Evolutionary conservation across 2,797 vertebrate genomes (phyloP), one percentile per base, ranked within the genome.

Genomic region (Microchirus variegatus): DNA sequence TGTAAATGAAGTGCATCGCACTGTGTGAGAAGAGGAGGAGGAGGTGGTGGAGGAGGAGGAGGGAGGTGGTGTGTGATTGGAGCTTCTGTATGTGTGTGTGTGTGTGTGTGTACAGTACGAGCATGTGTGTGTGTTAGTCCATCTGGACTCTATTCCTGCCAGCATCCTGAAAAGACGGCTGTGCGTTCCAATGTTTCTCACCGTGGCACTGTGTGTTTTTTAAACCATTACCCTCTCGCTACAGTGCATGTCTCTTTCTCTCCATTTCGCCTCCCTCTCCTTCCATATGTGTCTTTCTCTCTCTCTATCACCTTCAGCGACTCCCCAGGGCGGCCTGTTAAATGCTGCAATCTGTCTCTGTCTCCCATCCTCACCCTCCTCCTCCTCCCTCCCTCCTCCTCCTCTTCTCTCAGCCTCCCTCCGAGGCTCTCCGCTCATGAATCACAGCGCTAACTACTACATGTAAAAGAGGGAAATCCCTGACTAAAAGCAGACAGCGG

Each of bases 281-380:
- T 76, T 75, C 80, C 74, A 80, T 87, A 78, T 84, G 71, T 77
- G 70, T 73, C 78, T 77, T 54, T 76, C 70, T 73, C 76, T 80
- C 77, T 75, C 82, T 82, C 73, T 83, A 75, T 88, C 86, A 89
- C 88, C 87, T 89, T 80, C 90, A 85, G 89, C 78, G 77, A 83
- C 82, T 91, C 90, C 90, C 92, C 81, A 78, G 86, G 89, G 90
- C 85, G 81, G 67, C 42, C 86, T 83, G 86, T 90, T 93, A 91
- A 93, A 91, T 90, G 90, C 90, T 85, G 91, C 92, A 92, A 92
- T 92, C 92, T 91, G 90, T 91, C 88, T 90, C 85, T 88, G 87
- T 90, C 90, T 80, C 68, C 67, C 76, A 46, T 65, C 70, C 77
- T 76, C 38, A 58, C 66, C 64, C 61, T 37, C 47, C 63, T 22